These are phyloP conservation scores for Sepioteuthis lessoniana DNA, from an alignment of 2,888 invertebrate genomes.

Conservation along the genomic window DNA sequence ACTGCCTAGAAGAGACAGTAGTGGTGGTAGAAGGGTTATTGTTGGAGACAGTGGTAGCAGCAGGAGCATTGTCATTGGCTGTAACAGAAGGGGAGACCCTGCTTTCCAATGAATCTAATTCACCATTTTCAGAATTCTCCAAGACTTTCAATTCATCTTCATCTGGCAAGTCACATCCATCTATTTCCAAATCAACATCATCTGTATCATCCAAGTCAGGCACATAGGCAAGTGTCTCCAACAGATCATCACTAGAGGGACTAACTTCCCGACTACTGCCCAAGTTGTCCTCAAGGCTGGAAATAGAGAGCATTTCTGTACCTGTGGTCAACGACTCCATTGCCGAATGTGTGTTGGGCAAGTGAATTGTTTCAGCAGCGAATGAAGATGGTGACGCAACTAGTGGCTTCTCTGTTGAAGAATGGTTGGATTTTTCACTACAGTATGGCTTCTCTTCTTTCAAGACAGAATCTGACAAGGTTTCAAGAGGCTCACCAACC, in stretches of 20 bases:
- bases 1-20: not conserved
- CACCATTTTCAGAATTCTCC: not conserved
- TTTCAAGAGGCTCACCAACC: not conserved
- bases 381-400: not conserved
- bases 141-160: not conserved
- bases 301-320: not conserved
- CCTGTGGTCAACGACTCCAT: not conserved
- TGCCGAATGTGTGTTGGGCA: not conserved
- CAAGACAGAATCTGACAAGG: not conserved
- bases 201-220: slow-evolving; percentile 38
- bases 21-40: not conserved
- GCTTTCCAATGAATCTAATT: not conserved
- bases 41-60: not conserved
- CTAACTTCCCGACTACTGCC: slow-evolving; percentile 41
- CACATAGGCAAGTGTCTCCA: slow-evolving; percentile 24
- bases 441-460: not conserved
- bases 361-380: not conserved
- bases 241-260: slow-evolving; percentile 36
- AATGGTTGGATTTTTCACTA: not conserved
- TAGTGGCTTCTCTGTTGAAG: not conserved
- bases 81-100: not conserved
- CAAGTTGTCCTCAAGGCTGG: slow-evolving; percentile 34
- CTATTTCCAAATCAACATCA: not conserved
- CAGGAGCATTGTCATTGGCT: not conserved
- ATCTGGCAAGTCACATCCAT: not conserved